These are phyloP conservation scores for Beroe ovata DNA, from an alignment of 37 sponge, comb jelly and placozoan species.

Conservation along the genomic window DNA sequence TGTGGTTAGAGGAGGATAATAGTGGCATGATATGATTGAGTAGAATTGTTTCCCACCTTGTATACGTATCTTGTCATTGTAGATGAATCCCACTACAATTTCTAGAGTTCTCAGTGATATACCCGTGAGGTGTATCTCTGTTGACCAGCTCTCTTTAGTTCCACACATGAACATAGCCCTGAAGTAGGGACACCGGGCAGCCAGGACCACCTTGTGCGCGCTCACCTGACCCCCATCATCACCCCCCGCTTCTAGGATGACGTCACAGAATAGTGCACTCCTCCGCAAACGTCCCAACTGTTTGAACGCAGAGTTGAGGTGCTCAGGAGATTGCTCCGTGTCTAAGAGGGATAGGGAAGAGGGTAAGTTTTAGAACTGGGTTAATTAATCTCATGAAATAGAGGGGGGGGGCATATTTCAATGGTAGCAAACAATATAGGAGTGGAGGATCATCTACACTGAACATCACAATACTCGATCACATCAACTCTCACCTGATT, in stretches of 20 bases:
- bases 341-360: background rate
- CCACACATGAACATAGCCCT: slow-evolving; percentile 67
- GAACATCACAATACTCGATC: too few species aligned
- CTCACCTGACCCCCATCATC: slow-evolving; percentile 23
- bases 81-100: slow-evolving; percentile 25
- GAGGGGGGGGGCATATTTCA: too few species aligned
- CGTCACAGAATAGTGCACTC: slow-evolving; percentile 62
- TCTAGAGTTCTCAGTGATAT: slow-evolving; percentile 10
- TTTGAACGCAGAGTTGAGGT: slow-evolving; percentile 53
- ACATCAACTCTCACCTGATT: too few species aligned
- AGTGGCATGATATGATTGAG: too few species aligned
- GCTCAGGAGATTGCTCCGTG: slow-evolving; percentile 28
- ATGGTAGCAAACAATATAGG: too few species aligned
- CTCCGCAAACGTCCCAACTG: slow-evolving; percentile 39
- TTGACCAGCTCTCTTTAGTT: slow-evolving; percentile 36
- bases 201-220: slow-evolving; percentile 65
- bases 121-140: slow-evolving; percentile 16
- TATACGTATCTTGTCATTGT: slow-evolving; percentile 47
- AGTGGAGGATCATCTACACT: too few species aligned
- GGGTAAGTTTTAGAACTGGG: too few species aligned
- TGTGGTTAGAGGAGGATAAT: too few species aligned
- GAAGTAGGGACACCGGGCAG: slow-evolving; percentile 34
- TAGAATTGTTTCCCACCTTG: too few species aligned
- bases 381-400: too few species aligned
- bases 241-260: slow-evolving; percentile 26